phyloP scores from a whole-genome alignment of 2,113 vertebrate species.

The Emydocephalus ijimae region DNA sequence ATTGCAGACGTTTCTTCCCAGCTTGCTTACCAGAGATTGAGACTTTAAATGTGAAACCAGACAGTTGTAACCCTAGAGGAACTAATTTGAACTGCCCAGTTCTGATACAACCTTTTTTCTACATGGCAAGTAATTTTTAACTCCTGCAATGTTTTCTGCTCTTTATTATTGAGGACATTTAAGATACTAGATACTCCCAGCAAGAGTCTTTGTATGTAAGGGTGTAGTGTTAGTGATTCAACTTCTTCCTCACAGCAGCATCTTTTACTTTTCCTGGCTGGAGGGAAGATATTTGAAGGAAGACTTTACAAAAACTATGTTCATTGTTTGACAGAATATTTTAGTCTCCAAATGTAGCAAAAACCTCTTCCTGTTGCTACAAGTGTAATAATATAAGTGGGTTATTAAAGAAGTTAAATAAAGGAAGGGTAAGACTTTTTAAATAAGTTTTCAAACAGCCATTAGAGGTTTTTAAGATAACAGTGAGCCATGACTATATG shows the following conservation, averaged over 20 bases:
- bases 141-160: background rate
- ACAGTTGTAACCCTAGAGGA: background rate
- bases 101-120: constrained; percentile 9
- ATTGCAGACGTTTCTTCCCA: background rate
- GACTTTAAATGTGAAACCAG: constrained; percentile 10
- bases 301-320: background rate
- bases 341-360: background rate
- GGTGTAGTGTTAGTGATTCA: background rate
- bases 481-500: background rate
- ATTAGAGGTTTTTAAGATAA: background rate
- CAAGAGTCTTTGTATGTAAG: constrained; percentile 13
- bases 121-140: constrained; percentile 9
- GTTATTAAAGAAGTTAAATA: background rate
- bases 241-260: background rate
- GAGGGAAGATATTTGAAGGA: background rate
- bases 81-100: constrained; percentile 19
- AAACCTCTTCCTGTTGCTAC: constrained; percentile 28
- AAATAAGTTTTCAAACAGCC: constrained; percentile 1
- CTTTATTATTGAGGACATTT: constrained; percentile 14
- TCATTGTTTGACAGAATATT: background rate
- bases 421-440: constrained; percentile 20
- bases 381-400: constrained; percentile 1
- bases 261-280: constrained; percentile 12
- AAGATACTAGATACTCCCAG: constrained; percentile 1
- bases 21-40: background rate